phyloP scores from a whole-genome alignment of 2,113 vertebrate species.

The Megalops atlanticus region DNA sequence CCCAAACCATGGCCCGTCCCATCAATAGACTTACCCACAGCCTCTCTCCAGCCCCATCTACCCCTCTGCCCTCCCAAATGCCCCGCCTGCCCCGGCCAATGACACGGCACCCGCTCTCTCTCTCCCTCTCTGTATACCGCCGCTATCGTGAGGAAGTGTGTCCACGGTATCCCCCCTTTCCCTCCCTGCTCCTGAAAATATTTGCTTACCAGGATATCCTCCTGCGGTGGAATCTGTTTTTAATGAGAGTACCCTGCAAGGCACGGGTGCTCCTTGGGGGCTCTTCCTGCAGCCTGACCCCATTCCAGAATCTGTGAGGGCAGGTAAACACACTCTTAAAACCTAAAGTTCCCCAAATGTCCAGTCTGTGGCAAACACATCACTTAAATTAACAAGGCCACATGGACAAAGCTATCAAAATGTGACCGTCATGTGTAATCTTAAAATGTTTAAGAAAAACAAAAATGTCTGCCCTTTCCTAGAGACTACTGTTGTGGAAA shows the following conservation, averaged over 20 bases:
- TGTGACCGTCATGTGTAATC: too few relatives aligned
- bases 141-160: too few relatives aligned
- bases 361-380: neutral
- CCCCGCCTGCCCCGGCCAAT: neutral
- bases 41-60: neutral
- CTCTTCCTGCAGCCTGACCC: neutral
- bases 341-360: neutral
- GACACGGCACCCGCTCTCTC: too few relatives aligned
- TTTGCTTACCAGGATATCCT: conserved; percentile 16
- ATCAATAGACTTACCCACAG: neutral
- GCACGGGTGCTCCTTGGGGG: too few relatives aligned
- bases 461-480: too few relatives aligned
- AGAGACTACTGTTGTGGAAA: too few relatives aligned
- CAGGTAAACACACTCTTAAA: neutral
- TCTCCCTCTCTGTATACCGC: too few relatives aligned
- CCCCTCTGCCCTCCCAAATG: neutral
- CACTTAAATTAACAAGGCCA: too few relatives aligned
- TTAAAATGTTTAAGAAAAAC: too few relatives aligned
- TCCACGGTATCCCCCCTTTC: neutral
- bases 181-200: neutral
- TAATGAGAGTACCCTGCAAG: neutral
- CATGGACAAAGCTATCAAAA: too few relatives aligned
- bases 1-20: neutral
- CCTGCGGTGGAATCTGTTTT: conserved; percentile 7
- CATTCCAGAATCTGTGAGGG: neutral